phyloP scores from a whole-genome alignment of 2,888 invertebrate genomes.

The Ichneumoninae sp. region DNA sequence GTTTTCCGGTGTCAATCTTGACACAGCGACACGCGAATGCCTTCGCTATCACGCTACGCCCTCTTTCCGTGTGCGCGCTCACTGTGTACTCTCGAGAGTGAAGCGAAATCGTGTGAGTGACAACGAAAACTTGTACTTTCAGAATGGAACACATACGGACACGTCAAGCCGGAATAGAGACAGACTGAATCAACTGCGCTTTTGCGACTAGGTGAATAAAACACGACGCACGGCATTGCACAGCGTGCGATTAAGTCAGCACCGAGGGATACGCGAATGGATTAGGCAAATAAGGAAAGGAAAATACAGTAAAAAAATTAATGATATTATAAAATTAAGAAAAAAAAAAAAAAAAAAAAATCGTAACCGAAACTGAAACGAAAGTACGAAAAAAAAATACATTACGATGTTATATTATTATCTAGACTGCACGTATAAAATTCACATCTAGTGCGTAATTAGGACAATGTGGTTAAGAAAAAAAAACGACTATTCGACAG shows the following conservation, averaged over 20 bases:
- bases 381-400: neutral
- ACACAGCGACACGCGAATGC: neutral
- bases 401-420: neutral
- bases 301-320: neutral
- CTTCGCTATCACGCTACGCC: neutral
- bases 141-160: slow-evolving; percentile 90
- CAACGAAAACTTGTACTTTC: slow-evolving; percentile 67
- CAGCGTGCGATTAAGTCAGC: neutral
- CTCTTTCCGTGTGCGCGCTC: neutral
- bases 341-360: no score
- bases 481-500: neutral
- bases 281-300: slow-evolving; percentile 5
- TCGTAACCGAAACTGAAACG: neutral
- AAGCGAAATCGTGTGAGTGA: neutral
- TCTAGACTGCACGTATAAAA: neutral
- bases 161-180: slow-evolving; percentile 84
- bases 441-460: slow-evolving; percentile 6
- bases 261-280: neutral
- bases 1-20: slow-evolving; percentile 3
- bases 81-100: slow-evolving; percentile 8
- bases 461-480: neutral
- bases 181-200: slow-evolving; percentile 36
- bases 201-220: slow-evolving; percentile 66
- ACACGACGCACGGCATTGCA: neutral
- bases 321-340: neutral